Conservation (phyloP, 2,113 vertebrate genomes). For the Proteles cristata region DNA sequence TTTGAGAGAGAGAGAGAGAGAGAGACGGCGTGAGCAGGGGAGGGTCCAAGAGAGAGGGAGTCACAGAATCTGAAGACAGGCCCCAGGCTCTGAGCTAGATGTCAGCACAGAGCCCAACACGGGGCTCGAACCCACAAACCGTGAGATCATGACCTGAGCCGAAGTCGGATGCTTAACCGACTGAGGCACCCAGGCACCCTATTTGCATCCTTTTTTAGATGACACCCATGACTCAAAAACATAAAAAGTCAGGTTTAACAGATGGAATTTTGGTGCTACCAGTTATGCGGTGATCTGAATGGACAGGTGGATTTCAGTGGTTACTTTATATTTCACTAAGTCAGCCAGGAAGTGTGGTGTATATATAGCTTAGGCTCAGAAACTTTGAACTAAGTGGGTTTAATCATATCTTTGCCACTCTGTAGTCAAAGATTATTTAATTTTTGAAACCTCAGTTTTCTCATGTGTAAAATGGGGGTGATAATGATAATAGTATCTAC, state of each 20-base stretch:
- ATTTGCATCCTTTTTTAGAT: background rate
- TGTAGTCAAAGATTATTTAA: constrained; percentile 4
- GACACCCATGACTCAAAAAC: background rate
- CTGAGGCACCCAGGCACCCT: too few relatives aligned
- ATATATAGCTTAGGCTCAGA: background rate
- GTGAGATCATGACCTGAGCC: too few relatives aligned
- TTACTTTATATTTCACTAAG: background rate
- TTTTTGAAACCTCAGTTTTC: constrained; percentile 10
- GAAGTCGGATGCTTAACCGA: too few relatives aligned
- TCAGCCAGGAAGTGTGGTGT: background rate
- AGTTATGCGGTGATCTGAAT: background rate
- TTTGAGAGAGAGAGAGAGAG: too few relatives aligned
- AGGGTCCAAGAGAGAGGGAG: too few relatives aligned
- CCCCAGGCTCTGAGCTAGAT: too few relatives aligned
- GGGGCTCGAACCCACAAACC: too few relatives aligned
- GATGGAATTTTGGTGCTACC: background rate
- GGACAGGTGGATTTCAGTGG: background rate
- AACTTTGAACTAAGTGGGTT: background rate
- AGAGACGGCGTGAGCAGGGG: too few relatives aligned
- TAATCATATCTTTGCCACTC: background rate
- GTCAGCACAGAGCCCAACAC: too few relatives aligned
- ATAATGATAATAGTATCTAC: background rate
- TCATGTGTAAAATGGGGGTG: background rate
- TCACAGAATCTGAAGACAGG: too few relatives aligned
- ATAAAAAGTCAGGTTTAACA: background rate